Evolutionary conservation across 2,888 invertebrate species (phyloP).

Genomic region (Agrochola macilenta): DNA sequence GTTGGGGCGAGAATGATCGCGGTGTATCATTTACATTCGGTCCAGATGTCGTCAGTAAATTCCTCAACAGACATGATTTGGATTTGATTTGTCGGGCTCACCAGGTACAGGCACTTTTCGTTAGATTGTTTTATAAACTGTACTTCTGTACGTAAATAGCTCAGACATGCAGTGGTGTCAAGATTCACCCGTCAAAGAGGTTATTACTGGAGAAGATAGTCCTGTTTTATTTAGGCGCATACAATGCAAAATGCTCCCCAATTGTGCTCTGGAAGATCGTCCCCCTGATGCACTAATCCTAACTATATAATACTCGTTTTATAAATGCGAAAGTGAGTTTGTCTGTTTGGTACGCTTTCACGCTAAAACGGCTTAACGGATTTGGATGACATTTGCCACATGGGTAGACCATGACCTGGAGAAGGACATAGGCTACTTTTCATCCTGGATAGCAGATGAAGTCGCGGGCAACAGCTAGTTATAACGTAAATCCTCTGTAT

Average conservation of each 20-base stretch:
- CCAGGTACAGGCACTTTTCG: conserved; percentile 92
- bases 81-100: conserved; percentile 99
- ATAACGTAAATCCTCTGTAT: background rate
- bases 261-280: background rate
- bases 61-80: conserved; percentile 98
- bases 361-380: too few species aligned
- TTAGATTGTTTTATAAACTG: conserved; percentile 8
- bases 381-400: too few species aligned
- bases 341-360: too few species aligned
- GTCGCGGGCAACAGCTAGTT: too few species aligned
- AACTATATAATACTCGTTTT: too few species aligned
- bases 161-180: background rate
- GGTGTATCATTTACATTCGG: conserved; percentile 99
- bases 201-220: background rate
- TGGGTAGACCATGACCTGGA: too few species aligned
- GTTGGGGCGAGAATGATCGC: conserved; percentile 99
- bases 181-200: background rate
- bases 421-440: too few species aligned
- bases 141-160: conserved; percentile 2
- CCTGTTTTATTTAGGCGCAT: too few species aligned
- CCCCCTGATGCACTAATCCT: background rate
- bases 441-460: too few species aligned
- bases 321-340: too few species aligned
- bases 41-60: conserved; percentile 98
- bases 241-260: background rate